phyloP scores from a whole-genome alignment of 2,888 invertebrate genomes.

The Platynereis dumerilii region DNA sequence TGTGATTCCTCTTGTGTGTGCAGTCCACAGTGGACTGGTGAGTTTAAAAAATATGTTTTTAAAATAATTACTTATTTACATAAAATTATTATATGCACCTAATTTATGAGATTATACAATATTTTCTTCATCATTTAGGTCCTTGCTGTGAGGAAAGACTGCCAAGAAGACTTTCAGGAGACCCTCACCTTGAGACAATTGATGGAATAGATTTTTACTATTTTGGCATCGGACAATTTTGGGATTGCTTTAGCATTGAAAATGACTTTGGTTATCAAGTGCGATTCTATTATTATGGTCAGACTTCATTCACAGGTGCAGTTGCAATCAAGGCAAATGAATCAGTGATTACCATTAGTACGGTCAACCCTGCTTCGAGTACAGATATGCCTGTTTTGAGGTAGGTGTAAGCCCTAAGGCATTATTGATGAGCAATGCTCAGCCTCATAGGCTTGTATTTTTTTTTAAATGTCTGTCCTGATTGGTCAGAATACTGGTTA shows the following conservation, averaged over 20 bases:
- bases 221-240: conserved; percentile 27
- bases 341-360: conserved; percentile 26
- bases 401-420: not conserved
- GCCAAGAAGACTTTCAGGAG: conserved; percentile 7
- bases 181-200: conserved; percentile 18
- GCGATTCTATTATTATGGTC: conserved; percentile 18
- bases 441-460: too few relatives aligned
- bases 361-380: not conserved
- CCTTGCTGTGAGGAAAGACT: conserved; percentile 1
- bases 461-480: too few relatives aligned
- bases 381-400: conserved; percentile 10
- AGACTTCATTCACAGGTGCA: conserved; percentile 27
- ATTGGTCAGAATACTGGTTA: too few relatives aligned
- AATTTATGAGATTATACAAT: not conserved
- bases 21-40: conserved; percentile 10
- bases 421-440: not conserved
- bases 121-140: conserved; percentile 8
- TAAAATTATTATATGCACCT: not conserved
- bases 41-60: not conserved
- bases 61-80: not conserved
- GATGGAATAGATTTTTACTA: conserved; percentile 20
- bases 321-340: conserved; percentile 16
- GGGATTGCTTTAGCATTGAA: conserved; percentile 23
- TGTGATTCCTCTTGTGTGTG: conserved; percentile 1
- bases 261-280: conserved; percentile 28